Conservation (phyloP, 2,797 vertebrate species). For the Monodelphis domestica region DNA sequence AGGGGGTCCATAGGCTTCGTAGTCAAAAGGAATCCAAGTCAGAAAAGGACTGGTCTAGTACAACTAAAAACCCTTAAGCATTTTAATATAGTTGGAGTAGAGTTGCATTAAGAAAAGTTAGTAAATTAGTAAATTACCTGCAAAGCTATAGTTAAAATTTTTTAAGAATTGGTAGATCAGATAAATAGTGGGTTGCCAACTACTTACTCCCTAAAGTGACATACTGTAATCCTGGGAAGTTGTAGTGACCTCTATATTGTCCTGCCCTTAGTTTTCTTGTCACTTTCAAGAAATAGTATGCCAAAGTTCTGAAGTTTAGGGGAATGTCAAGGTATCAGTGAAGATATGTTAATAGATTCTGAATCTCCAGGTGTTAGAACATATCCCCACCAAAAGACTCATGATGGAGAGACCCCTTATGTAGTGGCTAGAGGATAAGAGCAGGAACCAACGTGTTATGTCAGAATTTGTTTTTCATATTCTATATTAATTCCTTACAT, state of each 20-base stretch:
- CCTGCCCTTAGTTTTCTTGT: neutral
- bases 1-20: neutral
- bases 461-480: no score
- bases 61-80: neutral
- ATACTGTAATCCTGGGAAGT: neutral
- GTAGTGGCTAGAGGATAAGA: neutral
- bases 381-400: neutral
- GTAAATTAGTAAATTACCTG: neutral
- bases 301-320: neutral
- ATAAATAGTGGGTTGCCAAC: no score
- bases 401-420: neutral
- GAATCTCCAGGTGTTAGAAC: neutral
- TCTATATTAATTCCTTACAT: no score
- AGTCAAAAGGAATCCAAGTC: neutral
- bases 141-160: neutral
- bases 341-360: neutral
- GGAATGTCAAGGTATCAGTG: neutral
- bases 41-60: neutral
- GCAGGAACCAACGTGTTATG: neutral
- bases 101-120: neutral
- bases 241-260: neutral
- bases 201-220: neutral
- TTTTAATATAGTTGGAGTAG: neutral
- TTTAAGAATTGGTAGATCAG: neutral
- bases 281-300: neutral